Percentiles rank a stretch among this genome's conserved stretches.
phyloP scores from a whole-genome alignment of 2,888 invertebrate species.

The Erebia palarica region DNA sequence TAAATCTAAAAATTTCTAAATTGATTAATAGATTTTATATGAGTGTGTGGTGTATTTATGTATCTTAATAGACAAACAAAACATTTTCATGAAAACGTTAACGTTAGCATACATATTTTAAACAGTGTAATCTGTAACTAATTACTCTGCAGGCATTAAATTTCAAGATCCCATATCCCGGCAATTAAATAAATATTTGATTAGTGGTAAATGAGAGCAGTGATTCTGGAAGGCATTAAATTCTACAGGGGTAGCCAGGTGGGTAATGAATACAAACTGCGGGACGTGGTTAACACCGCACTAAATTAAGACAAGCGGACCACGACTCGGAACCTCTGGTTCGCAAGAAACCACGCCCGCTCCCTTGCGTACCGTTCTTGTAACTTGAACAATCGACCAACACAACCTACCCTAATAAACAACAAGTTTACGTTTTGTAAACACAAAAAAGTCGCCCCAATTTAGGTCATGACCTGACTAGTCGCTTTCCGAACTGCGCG shows the following conservation, averaged over 20 bases:
- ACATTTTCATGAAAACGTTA: not conserved
- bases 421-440: constrained; percentile 39
- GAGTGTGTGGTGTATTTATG: not conserved
- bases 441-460: constrained; percentile 31
- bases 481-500: constrained; percentile 13
- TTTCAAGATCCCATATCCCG: constrained; percentile 34
- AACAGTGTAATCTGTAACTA: constrained; percentile 21
- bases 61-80: not conserved
- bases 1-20: too few species aligned
- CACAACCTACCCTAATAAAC: constrained; percentile 46
- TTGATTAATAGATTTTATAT: not conserved
- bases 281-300: constrained; percentile 70
- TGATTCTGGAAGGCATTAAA: constrained; percentile 67
- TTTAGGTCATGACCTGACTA: constrained; percentile 31
- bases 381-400: constrained; percentile 54
- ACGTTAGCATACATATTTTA: not conserved
- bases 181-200: constrained; percentile 63
- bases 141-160: constrained; percentile 26
- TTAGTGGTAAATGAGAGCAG: constrained; percentile 63
- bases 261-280: constrained; percentile 80
- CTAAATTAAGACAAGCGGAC: constrained; percentile 72
- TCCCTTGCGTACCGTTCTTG: constrained; percentile 55
- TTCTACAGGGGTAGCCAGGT: constrained; percentile 65
- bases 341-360: constrained; percentile 48
- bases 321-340: constrained; percentile 62